A percentile compares a stretch with the other conserved stretches of the same genome.
Conservation (phyloP, 2,797 vertebrate genomes). For the Hemibagrus guttatus region DNA sequence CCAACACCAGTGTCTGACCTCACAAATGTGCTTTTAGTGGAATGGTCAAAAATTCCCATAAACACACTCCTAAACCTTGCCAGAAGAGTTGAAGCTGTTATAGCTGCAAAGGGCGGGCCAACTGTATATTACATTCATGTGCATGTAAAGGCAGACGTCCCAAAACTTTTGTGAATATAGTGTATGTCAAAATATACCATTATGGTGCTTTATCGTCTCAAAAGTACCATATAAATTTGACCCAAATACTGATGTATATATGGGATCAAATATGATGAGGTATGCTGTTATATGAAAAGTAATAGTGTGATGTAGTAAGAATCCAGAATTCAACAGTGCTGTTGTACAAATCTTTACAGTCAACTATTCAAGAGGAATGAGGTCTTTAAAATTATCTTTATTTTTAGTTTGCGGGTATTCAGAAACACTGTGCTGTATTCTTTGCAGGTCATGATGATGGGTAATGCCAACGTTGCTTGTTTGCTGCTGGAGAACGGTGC, state of each 20-base stretch:
- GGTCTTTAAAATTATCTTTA: background rate
- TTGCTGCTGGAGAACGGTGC: constrained; percentile 87
- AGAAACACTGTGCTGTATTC: background rate
- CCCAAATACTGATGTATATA: background rate
- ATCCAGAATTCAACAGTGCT: background rate
- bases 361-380: background rate
- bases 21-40: no score
- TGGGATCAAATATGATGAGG: background rate
- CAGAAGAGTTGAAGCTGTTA: no score
- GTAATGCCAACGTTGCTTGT: constrained; percentile 77
- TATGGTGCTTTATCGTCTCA: no score
- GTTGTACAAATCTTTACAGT: background rate
- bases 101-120: no score
- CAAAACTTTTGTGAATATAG: no score
- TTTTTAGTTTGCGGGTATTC: background rate
- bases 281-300: background rate
- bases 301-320: background rate
- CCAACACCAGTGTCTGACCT: no score
- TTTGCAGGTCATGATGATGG: constrained; percentile 91
- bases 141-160: no score
- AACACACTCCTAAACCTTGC: no score
- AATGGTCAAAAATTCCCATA: no score
- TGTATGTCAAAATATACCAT: background rate
- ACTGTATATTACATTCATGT: no score
- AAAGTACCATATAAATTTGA: background rate